Base-by-base conservation (phyloP, 2,113 vertebrate genomes). In the Coreoperca whiteheadi region DNA sequence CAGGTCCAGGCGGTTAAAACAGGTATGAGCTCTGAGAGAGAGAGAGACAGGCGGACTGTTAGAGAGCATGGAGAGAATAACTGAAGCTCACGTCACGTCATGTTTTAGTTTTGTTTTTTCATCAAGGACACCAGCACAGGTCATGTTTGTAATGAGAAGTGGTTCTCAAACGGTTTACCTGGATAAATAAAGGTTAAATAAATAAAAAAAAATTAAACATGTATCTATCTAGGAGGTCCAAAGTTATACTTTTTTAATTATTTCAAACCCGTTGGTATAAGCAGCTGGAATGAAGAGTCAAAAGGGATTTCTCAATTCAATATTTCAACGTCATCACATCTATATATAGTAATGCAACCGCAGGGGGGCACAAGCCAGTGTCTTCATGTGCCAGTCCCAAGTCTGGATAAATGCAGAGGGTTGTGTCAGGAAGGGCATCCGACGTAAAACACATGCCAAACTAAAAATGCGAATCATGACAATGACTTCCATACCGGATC, bases 1-100 rank as follows among this genome's bases (percentile, higher is more conserved):
- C 86, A 99, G 96, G 95, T 99, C 98, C 92, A 99, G 92, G 41
- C 98, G 97, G 90, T 99, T 99, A 93, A 99, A 99, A 92, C 98
- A 99, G 0, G 98, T 99, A 88, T 99, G 98, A 66, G 98, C 98
- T 93, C 98, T 99, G 93, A 51, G 88, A 81, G 56, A 91, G 34
- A 80, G 0, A 63, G 30, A 77, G 6, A 48, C 0, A 56, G 54
- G 12, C 1, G 43, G 20, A 16, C 6, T 71, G 30, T 51, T 61
- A 71, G n/a, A 76, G 18, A 66, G 50, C 0, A 3, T n/a, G 15
- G 51, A 57, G 43, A n/a, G 30, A 53, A 37, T 4, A 43, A 4
- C 18, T 32, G 41, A 15, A 39, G 11, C 7, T 12, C 21, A 76
- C n/a, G 7, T 28, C 60, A 41, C n/a, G 32, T 34, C n/a, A 46